These are phyloP conservation scores for Platichthys flesus DNA, from an alignment of 2,113 vertebrate species.

Conservation along the genomic window DNA sequence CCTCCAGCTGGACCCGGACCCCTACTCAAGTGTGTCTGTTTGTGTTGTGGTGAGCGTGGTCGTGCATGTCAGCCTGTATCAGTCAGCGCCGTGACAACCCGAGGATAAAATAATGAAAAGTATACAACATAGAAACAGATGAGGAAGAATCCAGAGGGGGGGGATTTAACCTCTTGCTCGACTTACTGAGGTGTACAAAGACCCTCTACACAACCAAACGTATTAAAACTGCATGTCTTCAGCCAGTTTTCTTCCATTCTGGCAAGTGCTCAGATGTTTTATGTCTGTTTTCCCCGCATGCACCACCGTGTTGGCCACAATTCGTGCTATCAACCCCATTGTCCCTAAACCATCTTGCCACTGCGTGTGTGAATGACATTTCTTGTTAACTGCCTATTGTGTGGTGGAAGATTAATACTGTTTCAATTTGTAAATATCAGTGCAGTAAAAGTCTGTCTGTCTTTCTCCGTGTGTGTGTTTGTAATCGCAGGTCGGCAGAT, in stretches of 20 bases:
- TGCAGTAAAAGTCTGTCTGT: conserved; percentile 36
- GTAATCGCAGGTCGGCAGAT: conserved; percentile 69
- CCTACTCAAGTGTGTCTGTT: conserved; percentile 58
- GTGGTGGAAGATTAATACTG: neutral
- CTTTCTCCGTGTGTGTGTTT: conserved; percentile 36
- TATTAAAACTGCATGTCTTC: neutral
- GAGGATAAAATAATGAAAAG: conserved; percentile 35
- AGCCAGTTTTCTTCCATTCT: conserved; percentile 5
- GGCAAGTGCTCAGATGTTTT: neutral
- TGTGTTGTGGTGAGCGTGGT: conserved; percentile 53
- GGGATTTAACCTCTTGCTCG: neutral
- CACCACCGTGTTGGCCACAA: neutral
- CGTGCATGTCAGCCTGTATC: conserved; percentile 63
- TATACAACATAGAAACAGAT: conserved; percentile 27
- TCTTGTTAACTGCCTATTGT: neutral
- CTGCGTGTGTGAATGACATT: conserved; percentile 6
- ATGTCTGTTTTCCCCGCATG: neutral
- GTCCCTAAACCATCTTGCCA: conserved; percentile 8
- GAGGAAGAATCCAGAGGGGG: conserved; percentile 2
- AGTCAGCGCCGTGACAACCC: conserved; percentile 59
- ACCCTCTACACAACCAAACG: neutral
- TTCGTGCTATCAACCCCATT: conserved; percentile 10
- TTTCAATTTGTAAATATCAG: conserved; percentile 32
- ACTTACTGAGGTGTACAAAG: neutral
- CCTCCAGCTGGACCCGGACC: conserved; percentile 76